These are phyloP conservation scores for Zaprionus africanus DNA, from an alignment of 1,140 invertebrate species.

Conservation along the genomic window DNA sequence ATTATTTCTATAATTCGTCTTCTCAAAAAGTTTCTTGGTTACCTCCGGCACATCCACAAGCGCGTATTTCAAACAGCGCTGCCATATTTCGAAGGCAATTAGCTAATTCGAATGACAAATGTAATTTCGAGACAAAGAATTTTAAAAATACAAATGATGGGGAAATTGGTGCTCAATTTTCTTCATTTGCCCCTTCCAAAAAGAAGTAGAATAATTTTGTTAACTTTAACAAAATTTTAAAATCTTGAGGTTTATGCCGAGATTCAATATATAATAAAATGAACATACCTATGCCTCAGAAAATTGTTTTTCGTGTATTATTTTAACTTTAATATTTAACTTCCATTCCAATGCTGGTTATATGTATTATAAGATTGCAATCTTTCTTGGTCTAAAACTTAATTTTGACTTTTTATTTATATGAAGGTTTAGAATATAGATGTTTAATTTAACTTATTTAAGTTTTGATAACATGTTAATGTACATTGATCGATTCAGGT, in stretches of 20 bases:
- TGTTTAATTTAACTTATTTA: too few relatives aligned
- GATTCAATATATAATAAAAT: not conserved
- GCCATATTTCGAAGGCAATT: constrained; percentile 91
- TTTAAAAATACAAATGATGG: constrained; percentile 27
- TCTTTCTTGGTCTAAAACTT: too few relatives aligned
- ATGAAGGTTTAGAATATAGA: too few relatives aligned
- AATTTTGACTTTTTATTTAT: too few relatives aligned
- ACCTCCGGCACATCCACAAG: constrained; percentile 95
- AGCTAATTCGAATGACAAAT: constrained; percentile 69
- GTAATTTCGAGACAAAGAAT: constrained; percentile 44
- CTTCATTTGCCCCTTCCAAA: constrained; percentile 28
- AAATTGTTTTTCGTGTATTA: not conserved
- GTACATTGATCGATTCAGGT: too few relatives aligned
- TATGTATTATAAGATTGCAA: too few relatives aligned
- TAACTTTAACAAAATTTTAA: not conserved
- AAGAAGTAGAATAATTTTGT: constrained; percentile 54
- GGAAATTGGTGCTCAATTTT: constrained; percentile 27
- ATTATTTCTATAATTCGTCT: constrained; percentile 66
- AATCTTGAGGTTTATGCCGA: not conserved
- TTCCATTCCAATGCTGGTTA: too few relatives aligned
- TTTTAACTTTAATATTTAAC: not conserved
- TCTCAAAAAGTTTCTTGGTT: constrained; percentile 92
- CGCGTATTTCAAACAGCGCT: constrained; percentile 91
- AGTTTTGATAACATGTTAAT: too few relatives aligned
- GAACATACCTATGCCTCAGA: not conserved